Conservation (phyloP, 2,888 invertebrate genomes). For the Drosophila stalkeri region DNA sequence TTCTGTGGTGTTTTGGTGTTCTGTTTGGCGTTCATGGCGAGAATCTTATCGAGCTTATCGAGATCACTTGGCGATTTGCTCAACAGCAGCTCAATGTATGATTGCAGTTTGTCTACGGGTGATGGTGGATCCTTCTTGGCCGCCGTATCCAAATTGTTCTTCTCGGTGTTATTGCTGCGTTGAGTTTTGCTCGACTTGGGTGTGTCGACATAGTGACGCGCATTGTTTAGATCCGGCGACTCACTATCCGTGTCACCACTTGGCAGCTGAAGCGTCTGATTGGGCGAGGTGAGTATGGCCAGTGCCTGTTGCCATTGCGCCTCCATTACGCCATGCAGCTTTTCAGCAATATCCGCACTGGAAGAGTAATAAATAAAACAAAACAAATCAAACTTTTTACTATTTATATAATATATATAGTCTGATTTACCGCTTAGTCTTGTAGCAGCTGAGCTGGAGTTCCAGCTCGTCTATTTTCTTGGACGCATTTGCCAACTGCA, state of each 20-base stretch:
- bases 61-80: constrained; percentile 86
- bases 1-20: constrained; percentile 45
- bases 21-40: constrained; percentile 68
- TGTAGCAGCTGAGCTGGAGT: constrained; percentile 85
- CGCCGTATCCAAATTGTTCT: constrained; percentile 71
- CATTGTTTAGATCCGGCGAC: constrained; percentile 75
- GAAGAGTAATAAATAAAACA: constrained; percentile 52
- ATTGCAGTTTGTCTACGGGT: constrained; percentile 82
- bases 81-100: constrained; percentile 85
- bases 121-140: constrained; percentile 62
- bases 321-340: constrained; percentile 92
- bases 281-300: constrained; percentile 87
- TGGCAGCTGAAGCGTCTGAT: constrained; percentile 54
- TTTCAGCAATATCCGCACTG: constrained; percentile 90
- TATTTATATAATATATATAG: not conserved
- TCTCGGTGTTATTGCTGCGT: constrained; percentile 66
- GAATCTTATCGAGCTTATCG: constrained; percentile 82
- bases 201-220: constrained; percentile 78
- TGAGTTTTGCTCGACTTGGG: constrained; percentile 82
- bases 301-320: constrained; percentile 92
- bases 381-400: no score
- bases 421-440: constrained; percentile 77
- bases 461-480: constrained; percentile 89
- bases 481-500: constrained; percentile 89
- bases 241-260: constrained; percentile 60